Evolutionary conservation across 2,888 invertebrate species (phyloP).

Genomic region (Crossocerus cetratus): DNA sequence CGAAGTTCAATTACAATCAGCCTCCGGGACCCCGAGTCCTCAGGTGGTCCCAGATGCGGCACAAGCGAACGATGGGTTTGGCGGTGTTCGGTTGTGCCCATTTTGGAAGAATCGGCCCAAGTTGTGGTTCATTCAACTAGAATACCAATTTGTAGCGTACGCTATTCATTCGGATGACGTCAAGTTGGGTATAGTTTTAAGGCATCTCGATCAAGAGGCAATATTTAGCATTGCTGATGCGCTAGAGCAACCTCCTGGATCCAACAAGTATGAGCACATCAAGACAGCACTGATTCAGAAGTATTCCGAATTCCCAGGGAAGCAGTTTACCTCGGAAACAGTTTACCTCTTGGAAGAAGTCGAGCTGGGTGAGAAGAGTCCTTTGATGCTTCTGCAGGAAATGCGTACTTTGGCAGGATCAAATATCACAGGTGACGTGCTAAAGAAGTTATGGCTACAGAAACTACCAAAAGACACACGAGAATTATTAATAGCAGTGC

Average conservation of each 20-base stretch:
- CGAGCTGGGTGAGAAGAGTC: constrained; percentile 8
- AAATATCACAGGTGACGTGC: not conserved
- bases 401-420: constrained; percentile 10
- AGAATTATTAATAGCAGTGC: not conserved
- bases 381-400: not conserved
- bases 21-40: too few relatives aligned
- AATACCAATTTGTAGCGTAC: constrained; percentile 4
- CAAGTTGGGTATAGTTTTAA: not conserved
- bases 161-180: not conserved
- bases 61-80: constrained; percentile 15
- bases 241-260: not conserved
- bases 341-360: not conserved
- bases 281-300: not conserved
- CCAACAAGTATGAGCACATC: not conserved
- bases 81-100: not conserved
- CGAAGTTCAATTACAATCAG: too few relatives aligned
- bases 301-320: constrained; percentile 1
- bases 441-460: too few relatives aligned
- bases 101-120: not conserved
- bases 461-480: not conserved
- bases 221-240: constrained; percentile 5
- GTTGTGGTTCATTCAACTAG: constrained; percentile 1
- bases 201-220: constrained; percentile 5
- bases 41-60: too few relatives aligned
- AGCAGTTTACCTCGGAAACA: too few relatives aligned